Percentiles rank a stretch among this genome's conserved stretches.
Conservation (phyloP, 2,888 invertebrate species). For the Barypeithes pellucidus region DNA sequence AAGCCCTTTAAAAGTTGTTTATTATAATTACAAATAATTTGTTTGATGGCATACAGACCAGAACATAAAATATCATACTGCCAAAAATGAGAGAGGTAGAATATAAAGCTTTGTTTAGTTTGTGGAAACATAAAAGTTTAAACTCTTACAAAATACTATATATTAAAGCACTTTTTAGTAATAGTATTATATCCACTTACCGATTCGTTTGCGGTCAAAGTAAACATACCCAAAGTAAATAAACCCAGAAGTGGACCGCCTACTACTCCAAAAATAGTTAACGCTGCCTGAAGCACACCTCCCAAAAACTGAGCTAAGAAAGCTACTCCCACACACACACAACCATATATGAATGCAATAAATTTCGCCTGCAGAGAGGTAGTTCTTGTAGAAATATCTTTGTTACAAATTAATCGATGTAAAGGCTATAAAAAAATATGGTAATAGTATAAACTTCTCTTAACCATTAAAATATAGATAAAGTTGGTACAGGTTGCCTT, state of each 20-base stretch:
- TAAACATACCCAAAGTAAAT: constrained; percentile 90
- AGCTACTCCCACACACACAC: constrained; percentile 85
- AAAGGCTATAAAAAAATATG: constrained; percentile 47
- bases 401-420: constrained; percentile 62
- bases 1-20: too few species aligned
- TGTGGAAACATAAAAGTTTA: too few species aligned
- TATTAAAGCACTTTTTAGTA: too few species aligned
- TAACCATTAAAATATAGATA: too few species aligned
- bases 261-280: constrained; percentile 90
- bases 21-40: too few species aligned
- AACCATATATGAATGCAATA: constrained; percentile 82
- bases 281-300: constrained; percentile 88
- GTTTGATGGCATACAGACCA: too few species aligned
- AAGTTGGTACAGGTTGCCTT: too few species aligned
- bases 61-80: too few species aligned
- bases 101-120: too few species aligned
- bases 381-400: constrained; percentile 67
- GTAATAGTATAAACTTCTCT: too few species aligned
- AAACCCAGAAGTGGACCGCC: constrained; percentile 91
- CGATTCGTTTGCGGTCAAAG: constrained; percentile 80
- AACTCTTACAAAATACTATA: too few species aligned
- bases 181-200: constrained; percentile 68
- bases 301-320: constrained; percentile 88
- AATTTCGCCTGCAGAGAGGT: constrained; percentile 77
- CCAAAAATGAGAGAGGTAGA: too few species aligned